Evolutionary conservation across 2,113 vertebrate species (phyloP).

Genomic region (Pachycephala philippinensis): DNA sequence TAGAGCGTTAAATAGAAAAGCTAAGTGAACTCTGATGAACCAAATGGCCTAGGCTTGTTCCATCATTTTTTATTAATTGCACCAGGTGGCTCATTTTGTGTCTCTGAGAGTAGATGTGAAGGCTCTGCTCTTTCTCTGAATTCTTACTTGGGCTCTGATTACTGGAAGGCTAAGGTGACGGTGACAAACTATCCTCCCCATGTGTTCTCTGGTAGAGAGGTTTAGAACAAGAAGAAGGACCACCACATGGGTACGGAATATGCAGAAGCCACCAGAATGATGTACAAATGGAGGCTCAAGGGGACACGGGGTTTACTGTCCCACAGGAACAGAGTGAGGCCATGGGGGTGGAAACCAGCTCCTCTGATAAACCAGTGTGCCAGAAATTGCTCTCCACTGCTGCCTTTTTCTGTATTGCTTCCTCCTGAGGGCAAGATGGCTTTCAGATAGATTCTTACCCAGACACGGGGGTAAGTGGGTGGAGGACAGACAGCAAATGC

Average conservation of each 20-base stretch:
- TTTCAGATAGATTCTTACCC: neutral
- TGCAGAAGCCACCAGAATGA: neutral
- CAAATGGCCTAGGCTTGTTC: slow-evolving; percentile 12
- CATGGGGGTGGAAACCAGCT: neutral
- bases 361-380: neutral
- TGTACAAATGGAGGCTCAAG: neutral
- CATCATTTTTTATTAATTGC: slow-evolving; percentile 38
- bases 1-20: slow-evolving; percentile 46
- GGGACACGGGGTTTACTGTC: neutral
- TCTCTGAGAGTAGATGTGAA: neutral
- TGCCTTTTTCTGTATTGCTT: neutral
- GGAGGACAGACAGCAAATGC: neutral
- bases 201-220: neutral
- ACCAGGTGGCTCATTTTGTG: neutral
- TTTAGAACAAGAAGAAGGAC: neutral
- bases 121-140: neutral
- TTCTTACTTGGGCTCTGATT: neutral
- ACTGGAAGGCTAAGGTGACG: neutral
- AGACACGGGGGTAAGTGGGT: neutral
- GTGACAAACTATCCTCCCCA: neutral
- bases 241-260: neutral
- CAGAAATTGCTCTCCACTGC: neutral
- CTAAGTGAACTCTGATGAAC: slow-evolving; percentile 44
- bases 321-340: neutral
- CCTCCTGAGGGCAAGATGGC: neutral